Evolutionary conservation across 1,140 invertebrate species (phyloP), one percentile per base, ranked within the genome.

Genomic region (Idris sp.): DNA sequence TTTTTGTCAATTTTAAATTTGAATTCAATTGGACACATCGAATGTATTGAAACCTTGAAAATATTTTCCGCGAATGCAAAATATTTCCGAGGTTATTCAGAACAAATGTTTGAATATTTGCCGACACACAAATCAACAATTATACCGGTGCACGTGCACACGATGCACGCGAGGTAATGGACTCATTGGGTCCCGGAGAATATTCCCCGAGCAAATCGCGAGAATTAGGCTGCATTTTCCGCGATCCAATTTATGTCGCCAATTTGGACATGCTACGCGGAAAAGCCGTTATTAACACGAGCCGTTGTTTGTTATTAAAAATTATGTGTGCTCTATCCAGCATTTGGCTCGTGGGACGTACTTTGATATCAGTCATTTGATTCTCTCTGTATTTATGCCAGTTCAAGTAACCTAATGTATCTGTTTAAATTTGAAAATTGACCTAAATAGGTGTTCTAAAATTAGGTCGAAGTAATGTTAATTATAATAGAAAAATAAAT

Each of bases 91-190:
- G 22, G 46, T 53, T 53, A 46, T 65, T 53, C 26, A 31, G 7
- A 6, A 48, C 61, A 46, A 65, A 65, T 31, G 61, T 54, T n/a
- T 65, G 48, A 53, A 44, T 65, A 65, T 65, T 65, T 65, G 49
- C 40, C 38, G 61, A 38, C 26, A 36, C 31, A 54, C 61, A 54
- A 65, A 65, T 65, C 61, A 65, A 54, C 48, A 65, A 65, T 65
- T 65, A 65, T 15, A 54, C 30, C n/a, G 61, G 38, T 30, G 48
- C 48, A 65, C 61, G 61, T 65, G 61, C 38, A 40, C 38, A 36
- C 48, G 38, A 43, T 28, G 11, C 6, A 15, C 9, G n/a, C n/a
- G n/a, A n/a, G 36, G 44, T 51, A 62, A 62, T 64, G 36, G 46
- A 53, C 28, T 51, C 14, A 11, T 5, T 6, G 10, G n/a, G n/a